Evolutionary conservation across 2,888 invertebrate species (phyloP), one percentile per base, ranked within the genome.

Genomic region (Sicus ferrugineus): DNA sequence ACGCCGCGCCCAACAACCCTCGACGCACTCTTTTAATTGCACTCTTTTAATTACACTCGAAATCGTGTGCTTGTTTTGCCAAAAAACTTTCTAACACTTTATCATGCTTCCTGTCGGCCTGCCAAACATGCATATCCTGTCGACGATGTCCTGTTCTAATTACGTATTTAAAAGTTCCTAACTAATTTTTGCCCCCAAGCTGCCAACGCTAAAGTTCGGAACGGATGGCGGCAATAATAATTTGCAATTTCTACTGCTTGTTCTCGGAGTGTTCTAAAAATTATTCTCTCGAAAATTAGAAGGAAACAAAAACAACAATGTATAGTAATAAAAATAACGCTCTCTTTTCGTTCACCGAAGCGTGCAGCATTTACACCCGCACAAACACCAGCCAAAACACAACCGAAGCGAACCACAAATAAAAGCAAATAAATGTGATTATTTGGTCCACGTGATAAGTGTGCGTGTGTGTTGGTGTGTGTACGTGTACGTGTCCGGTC

Each of bases 161-260:
- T 61, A 61, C 16, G 42, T 61, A 61, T 42, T 61, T 42, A 61
- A 61, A 61, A 61, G 42, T 61, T 61, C 42, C 42, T 16, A 23
- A 61, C 42, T 42, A 42, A 42, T 42, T 42, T 19, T 42, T 61
- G 61, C 61, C n/a, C 23, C 9, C 38, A 61, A 42, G 26, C 30
- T 52, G 23, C 28, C 28, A 42, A 14, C 26, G 3, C 28, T 6
- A 16, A 54, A 54, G 3, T 54, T 54, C 11, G 26, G 2, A 23
- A 42, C 52, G 38, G 23, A n/a, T n/a, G 16, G 38, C 28, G 38
- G 9, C 38, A n/a, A 1, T 42, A 42, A 61, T 61, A 61, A 61
- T 61, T 61, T 38, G 38, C 14, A 4, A 42, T 26, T 42, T 61
- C 42, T 61, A 61, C 38, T 61, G 26, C 19, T 31, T 19, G 16